phyloP scores from a whole-genome alignment of 2,113 vertebrate species.

The Pseudonaja textilis region DNA sequence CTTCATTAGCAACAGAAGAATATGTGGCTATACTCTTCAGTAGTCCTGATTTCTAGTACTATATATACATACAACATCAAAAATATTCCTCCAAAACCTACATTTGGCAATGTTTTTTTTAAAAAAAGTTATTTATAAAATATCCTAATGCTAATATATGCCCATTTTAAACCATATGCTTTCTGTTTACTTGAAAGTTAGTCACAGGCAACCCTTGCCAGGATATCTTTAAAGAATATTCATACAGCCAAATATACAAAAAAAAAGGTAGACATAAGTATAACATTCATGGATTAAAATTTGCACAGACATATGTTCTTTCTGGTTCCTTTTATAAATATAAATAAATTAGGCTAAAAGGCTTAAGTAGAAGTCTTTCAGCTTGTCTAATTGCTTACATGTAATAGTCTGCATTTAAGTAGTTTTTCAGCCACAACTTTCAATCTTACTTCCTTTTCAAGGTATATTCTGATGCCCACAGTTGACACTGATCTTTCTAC shows the following conservation, averaged over 20 bases:
- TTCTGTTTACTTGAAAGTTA: not conserved
- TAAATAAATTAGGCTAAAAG: not conserved
- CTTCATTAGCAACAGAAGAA: not conserved
- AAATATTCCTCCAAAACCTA: not conserved
- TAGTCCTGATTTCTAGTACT: not conserved
- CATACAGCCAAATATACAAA: not conserved
- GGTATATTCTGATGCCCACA: constrained; percentile 10
- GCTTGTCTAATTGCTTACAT: not conserved
- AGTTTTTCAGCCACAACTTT: constrained; percentile 7
- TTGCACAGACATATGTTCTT: not conserved
- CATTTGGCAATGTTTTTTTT: not conserved
- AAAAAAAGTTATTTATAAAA: not conserved
- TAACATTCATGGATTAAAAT: not conserved
- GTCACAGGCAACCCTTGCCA: not conserved
- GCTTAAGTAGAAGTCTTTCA: not conserved
- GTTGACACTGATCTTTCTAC: constrained; percentile 28
- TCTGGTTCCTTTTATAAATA: not conserved
- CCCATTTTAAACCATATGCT: not conserved
- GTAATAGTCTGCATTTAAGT: not conserved
- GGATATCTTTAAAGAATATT: not conserved
- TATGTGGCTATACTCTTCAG: not conserved
- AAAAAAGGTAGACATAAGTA: not conserved
- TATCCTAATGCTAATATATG: not conserved
- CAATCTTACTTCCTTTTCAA: not conserved
- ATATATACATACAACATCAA: not conserved